Evolutionary conservation across 2,113 vertebrate genomes (phyloP).

Genomic region (Protobothrops flavoviridis): DNA sequence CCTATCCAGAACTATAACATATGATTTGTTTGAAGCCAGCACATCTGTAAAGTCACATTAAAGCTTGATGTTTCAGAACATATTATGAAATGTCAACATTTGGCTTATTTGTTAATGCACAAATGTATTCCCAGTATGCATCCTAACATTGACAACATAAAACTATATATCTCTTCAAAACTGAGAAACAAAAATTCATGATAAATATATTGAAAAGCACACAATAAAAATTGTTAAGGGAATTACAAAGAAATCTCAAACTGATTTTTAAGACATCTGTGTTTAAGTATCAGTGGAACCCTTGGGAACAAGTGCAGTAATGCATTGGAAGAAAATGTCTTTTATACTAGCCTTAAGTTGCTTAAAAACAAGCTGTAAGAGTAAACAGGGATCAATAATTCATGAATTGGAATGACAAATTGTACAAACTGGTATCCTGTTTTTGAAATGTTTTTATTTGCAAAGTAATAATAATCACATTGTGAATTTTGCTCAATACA

Average conservation of each 20-base stretch:
- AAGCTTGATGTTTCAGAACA: conserved; percentile 26
- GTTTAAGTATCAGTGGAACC: not conserved
- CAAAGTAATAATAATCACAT: not conserved
- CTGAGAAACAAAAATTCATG: not conserved
- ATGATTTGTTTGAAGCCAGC: conserved; percentile 22
- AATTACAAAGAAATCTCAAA: not conserved
- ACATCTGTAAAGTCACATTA: conserved; percentile 38
- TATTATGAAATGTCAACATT: not conserved
- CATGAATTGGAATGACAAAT: not conserved
- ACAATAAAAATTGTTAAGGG: not conserved
- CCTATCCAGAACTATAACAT: not conserved
- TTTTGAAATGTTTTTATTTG: not conserved
- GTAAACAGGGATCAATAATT: not conserved
- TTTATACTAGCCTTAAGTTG: not conserved
- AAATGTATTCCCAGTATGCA: conserved; percentile 32
- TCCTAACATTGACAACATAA: not conserved
- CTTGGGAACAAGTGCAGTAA: not conserved
- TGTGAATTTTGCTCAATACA: not conserved
- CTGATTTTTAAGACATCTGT: not conserved
- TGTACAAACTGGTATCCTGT: not conserved
- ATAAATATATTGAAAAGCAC: not conserved
- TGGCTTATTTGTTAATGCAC: not conserved
- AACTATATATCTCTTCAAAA: not conserved
- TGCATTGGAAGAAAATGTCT: conserved; percentile 1
- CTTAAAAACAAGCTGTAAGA: conserved; percentile 14